phyloP scores from a whole-genome alignment of 1,140 invertebrate genomes.

The Dreissena polymorpha region DNA sequence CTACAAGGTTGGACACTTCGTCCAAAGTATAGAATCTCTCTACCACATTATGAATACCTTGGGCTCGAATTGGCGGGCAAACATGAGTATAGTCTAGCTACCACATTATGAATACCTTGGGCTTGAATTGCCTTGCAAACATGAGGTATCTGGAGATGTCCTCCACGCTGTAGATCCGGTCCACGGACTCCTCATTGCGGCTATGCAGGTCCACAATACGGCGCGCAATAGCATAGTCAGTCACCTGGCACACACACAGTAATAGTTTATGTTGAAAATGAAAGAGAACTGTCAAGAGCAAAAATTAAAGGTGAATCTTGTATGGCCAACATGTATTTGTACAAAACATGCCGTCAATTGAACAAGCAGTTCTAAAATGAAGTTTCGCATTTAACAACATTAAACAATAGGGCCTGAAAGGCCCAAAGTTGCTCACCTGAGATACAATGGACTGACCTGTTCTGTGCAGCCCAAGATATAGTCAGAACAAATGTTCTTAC shows the following conservation, averaged over 20 bases:
- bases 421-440: no score
- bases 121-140: constrained; percentile 98
- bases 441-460: no score
- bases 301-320: no score
- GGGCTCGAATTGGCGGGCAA: constrained; percentile 98
- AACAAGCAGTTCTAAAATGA: no score
- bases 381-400: no score
- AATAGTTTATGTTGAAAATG: background rate
- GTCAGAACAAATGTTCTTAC: no score
- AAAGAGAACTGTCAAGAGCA: background rate
- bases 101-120: constrained; percentile 83
- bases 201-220: constrained; percentile 97
- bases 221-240: constrained; percentile 97
- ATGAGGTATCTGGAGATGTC: constrained; percentile 95
- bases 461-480: no score
- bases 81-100: constrained; percentile 89
- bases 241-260: constrained; percentile 79
- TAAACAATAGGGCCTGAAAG: no score
- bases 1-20: no score
- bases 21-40: no score
- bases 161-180: constrained; percentile 79
- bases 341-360: no score
- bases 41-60: constrained; percentile 82
- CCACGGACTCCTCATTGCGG: constrained; percentile 87
- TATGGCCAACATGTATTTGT: background rate